These are phyloP conservation scores for Hemiprocne comata DNA, from an alignment of 2,113 vertebrate genomes.

Conservation along the genomic window DNA sequence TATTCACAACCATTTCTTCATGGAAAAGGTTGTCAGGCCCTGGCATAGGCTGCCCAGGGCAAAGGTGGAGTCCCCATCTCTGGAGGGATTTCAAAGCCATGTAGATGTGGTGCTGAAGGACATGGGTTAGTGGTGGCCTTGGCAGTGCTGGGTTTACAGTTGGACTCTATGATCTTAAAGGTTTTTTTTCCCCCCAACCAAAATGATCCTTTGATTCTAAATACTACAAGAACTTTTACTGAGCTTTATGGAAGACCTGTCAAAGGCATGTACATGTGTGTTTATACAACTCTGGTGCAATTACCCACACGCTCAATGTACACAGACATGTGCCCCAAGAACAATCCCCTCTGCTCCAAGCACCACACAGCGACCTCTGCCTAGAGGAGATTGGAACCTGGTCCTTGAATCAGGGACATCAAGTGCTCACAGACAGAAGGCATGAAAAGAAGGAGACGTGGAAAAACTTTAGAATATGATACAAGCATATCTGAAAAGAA, in stretches of 20 bases:
- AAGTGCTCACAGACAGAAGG: neutral
- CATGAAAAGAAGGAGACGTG: fast-evolving
- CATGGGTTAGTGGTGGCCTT: no score
- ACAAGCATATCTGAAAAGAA: neutral
- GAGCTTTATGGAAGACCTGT: neutral
- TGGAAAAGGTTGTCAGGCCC: no score
- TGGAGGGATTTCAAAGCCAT: no score
- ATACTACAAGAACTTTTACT: neutral
- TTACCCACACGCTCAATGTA: fast-evolving
- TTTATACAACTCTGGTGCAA: neutral
- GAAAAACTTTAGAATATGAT: neutral
- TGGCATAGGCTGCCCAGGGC: no score
- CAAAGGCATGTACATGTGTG: fast-evolving
- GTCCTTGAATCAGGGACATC: neutral
- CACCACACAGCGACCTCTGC: neutral
- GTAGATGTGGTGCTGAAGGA: no score
- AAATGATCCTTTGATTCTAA: neutral
- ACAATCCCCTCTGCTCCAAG: neutral
- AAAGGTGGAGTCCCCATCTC: no score
- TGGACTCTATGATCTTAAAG: no score
- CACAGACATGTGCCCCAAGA: fast-evolving
- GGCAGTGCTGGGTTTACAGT: no score
- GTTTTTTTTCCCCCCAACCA: no score
- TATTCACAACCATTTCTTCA: no score
- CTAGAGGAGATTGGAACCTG: fast-evolving